Evolutionary conservation across 2,888 invertebrate genomes (phyloP).

Genomic region (Hypolimnas misippus): DNA sequence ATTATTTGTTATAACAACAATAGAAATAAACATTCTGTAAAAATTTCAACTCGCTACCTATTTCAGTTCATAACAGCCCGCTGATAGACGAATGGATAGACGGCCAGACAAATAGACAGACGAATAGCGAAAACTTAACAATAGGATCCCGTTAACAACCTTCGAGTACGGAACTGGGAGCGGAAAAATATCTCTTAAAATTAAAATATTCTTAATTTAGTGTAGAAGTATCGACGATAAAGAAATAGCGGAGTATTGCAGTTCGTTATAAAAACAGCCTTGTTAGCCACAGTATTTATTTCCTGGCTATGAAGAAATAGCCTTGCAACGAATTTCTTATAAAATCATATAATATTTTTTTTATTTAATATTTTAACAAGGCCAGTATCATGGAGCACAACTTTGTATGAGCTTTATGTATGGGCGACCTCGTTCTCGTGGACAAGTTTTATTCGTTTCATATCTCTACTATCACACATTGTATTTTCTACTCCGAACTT

Average conservation of each 20-base stretch:
- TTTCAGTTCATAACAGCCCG: too few relatives aligned
- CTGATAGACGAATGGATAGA: too few relatives aligned
- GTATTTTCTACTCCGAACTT: background rate
- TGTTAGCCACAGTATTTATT: background rate
- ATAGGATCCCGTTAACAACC: too few relatives aligned
- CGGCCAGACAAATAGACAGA: too few relatives aligned
- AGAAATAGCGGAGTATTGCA: background rate
- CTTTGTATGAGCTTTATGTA: slow-evolving; percentile 12
- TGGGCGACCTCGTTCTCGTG: slow-evolving; percentile 4
- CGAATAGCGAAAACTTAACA: too few relatives aligned
- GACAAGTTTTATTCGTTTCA: slow-evolving; percentile 11
- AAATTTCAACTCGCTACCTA: too few relatives aligned
- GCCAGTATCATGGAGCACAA: slow-evolving; percentile 5
- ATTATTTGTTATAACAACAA: too few relatives aligned
- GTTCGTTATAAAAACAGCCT: background rate
- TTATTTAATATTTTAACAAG: slow-evolving; percentile 5
- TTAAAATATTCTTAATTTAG: too few relatives aligned
- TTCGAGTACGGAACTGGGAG: too few relatives aligned
- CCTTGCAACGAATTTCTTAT: slow-evolving; percentile 1
- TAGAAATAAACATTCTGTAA: too few relatives aligned
- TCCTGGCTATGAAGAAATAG: background rate
- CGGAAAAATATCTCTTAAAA: too few relatives aligned
- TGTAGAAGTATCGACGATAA: background rate
- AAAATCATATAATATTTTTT: background rate
- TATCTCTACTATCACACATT: slow-evolving; percentile 10